Base-by-base conservation (phyloP, 1,140 invertebrate species). In the Trichomalopsis sarcophagae region DNA sequence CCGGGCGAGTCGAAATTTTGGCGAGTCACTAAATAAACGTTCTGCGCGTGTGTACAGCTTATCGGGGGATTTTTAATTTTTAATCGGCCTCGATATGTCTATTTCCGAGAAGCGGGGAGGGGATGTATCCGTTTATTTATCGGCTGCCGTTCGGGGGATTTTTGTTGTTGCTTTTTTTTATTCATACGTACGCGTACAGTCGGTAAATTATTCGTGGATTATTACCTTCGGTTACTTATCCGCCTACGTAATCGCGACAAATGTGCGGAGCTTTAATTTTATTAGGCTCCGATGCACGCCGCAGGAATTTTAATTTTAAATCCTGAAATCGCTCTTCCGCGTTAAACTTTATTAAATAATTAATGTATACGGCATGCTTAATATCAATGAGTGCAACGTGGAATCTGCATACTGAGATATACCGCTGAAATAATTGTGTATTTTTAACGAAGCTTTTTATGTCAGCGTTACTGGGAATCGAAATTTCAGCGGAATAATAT, bases 121-220 rank as follows among this genome's bases (percentile, higher is more conserved):
- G 10, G 40, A 9, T 44, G 7, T 81, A 76, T 76, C 79, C 17
- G 36, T 27, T 85, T 75, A 76, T 81, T 85, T 81, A 84, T 84
- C 55, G 27, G n/a, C 62, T 13, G 33, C 13, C 14, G 13, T 13
- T 33, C 55, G 2, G 21, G 21, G 55, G 21, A 17, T 21, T 62
- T 50, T 50, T 13, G 4, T 62, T 62, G 6, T 62, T 27, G 27
- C 27, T 27, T 9, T 21, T 62, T 62, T n/a, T 62, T 21, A n/a
- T 62, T 2, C 13, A 55, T 55, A 62, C 55, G 7, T n/a, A 44
- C 9, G 6, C 21, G 55, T 5, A 4, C 17, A 21, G 55, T 14
- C 17, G 1, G 17, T 55, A 55, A 55, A 55, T 55, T 55, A 55
- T 55, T 55, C 17, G 50, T 5, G 50, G 55, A 6, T 62, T 62